Percentiles rank a stretch among this genome's conserved stretches.
These are phyloP conservation scores for Tupaia tana DNA, from an alignment of 2,113 vertebrate species.

Conservation along the genomic window DNA sequence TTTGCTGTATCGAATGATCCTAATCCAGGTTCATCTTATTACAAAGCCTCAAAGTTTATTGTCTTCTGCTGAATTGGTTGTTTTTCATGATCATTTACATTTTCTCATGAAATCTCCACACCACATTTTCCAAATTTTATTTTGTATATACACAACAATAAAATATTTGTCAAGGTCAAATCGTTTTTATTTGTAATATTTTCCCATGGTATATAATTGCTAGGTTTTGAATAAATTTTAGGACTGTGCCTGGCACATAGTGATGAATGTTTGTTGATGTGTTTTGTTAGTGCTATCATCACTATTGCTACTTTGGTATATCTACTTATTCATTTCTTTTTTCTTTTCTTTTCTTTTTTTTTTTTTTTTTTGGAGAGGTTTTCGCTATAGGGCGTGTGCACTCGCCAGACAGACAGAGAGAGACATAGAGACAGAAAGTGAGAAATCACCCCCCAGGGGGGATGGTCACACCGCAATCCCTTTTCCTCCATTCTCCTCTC, in stretches of 20 bases:
- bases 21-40: not conserved
- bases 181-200: not conserved
- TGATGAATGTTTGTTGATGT: not conserved
- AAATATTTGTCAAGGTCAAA: not conserved
- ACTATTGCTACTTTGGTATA: not conserved
- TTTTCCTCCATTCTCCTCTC: too few species aligned
- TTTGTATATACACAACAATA: not conserved
- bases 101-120: slow-evolving; percentile 4
- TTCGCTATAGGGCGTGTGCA: too few species aligned
- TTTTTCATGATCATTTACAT: not conserved
- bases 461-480: too few species aligned
- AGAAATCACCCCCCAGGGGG: too few species aligned
- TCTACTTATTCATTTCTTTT: too few species aligned
- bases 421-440: too few species aligned
- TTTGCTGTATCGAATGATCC: not conserved
- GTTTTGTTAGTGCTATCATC: not conserved
- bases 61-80: not conserved
- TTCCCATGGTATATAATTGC: not conserved
- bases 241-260: not conserved
- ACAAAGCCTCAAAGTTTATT: not conserved
- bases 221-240: not conserved
- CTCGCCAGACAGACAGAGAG: too few species aligned
- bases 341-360: too few species aligned
- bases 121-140: not conserved
- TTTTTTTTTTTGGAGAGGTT: too few species aligned